phyloP scores from a whole-genome alignment of 2,888 invertebrate genomes.

The Ferdinandea cuprea region DNA sequence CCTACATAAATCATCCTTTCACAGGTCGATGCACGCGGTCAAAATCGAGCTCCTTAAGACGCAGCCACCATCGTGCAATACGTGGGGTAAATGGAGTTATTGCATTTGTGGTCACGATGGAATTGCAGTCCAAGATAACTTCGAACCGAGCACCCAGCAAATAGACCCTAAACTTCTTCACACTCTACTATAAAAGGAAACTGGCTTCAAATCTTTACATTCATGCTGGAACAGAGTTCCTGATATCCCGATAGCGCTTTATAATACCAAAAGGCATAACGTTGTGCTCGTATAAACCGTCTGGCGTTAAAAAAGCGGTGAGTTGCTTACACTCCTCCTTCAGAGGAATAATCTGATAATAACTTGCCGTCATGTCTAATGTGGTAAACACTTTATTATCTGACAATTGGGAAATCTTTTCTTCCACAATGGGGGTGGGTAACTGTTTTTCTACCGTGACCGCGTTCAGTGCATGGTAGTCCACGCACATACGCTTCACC shows the following conservation, averaged over 20 bases:
- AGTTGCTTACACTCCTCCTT: too few relatives aligned
- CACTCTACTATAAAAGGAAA: slow-evolving; percentile 40
- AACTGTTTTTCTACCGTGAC: slow-evolving; percentile 12
- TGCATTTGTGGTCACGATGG: slow-evolving; percentile 44
- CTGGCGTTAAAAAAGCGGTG: too few relatives aligned
- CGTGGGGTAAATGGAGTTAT: slow-evolving; percentile 19
- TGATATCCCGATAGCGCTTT: slow-evolving; percentile 17
- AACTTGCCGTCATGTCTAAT: slow-evolving; percentile 20
- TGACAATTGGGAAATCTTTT: slow-evolving; percentile 8
- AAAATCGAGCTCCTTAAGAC: slow-evolving; percentile 58
- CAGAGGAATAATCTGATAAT: slow-evolving; percentile 40
- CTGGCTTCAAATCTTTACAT: slow-evolving; percentile 20
- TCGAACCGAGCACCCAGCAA: too few relatives aligned
- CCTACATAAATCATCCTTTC: slow-evolving; percentile 48
- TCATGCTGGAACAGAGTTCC: slow-evolving; percentile 29
- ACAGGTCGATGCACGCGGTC: slow-evolving; percentile 40
- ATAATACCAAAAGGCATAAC: slow-evolving; percentile 43
- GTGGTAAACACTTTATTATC: slow-evolving; percentile 6
- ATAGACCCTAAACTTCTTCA: slow-evolving; percentile 53
- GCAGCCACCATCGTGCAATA: slow-evolving; percentile 49
- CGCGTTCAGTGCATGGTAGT: too few relatives aligned
- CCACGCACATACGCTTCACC: too few relatives aligned
- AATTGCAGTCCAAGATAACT: slow-evolving; percentile 49
- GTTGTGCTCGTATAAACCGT: slow-evolving; percentile 24
- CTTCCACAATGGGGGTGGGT: slow-evolving; percentile 9